Percentiles rank a stretch among this genome's conserved stretches.
These are phyloP conservation scores for Hemichromis elongatus DNA, from an alignment of 2,113 vertebrate species.

Conservation along the genomic window DNA sequence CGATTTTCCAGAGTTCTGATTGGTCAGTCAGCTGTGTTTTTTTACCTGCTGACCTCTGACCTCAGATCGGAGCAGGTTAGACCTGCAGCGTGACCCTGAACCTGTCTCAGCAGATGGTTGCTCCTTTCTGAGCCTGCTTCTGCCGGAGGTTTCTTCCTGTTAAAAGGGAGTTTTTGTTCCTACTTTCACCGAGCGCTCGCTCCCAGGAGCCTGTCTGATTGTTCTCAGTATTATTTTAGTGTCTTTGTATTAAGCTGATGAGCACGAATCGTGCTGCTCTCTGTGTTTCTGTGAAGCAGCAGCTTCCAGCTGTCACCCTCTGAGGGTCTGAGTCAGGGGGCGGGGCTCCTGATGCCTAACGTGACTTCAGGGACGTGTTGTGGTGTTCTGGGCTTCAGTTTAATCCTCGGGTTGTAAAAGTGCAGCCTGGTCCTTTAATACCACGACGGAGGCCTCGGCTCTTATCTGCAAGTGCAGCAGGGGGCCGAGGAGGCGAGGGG, in stretches of 20 bases:
- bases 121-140: not conserved
- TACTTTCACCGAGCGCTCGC: not conserved
- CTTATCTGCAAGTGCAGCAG: constrained; percentile 51
- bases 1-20: not conserved
- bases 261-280: not conserved
- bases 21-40: not conserved
- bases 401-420: not conserved
- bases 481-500: not conserved
- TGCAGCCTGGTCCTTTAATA: not conserved
- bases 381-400: not conserved
- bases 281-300: not conserved
- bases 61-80: not conserved
- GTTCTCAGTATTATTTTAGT: not conserved
- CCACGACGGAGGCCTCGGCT: not conserved
- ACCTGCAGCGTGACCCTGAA: not conserved
- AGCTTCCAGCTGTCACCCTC: not conserved
- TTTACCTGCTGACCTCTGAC: not conserved
- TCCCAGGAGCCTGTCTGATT: rapidly evolving
- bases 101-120: not conserved
- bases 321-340: not conserved
- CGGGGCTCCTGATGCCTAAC: not conserved
- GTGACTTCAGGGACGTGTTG: not conserved
- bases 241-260: too few relatives aligned
- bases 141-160: not conserved
- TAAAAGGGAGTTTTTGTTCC: not conserved